Base-by-base conservation (phyloP, 2,113 vertebrate genomes). In the Cyanistes caeruleus region DNA sequence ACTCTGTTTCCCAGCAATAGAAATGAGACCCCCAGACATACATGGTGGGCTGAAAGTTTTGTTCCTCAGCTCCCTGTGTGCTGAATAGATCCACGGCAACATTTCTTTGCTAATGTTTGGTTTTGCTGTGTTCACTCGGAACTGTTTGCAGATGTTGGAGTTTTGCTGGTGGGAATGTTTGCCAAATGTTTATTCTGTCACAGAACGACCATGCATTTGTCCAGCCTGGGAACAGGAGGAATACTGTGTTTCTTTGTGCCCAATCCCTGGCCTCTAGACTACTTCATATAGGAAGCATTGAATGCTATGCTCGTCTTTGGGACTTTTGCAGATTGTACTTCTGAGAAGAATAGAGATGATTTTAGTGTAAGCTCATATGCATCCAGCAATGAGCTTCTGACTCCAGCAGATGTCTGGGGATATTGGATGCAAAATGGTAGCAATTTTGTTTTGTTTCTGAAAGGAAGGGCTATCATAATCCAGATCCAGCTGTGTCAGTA, bases 371-470 rank as follows among this genome's bases (percentile, higher is more conserved):
- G 77, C 90, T 94, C 69, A 19, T 68, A 86, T 8, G 60, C 83
- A 94, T 93, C 85, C 83, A 83, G 91, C 86, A 83, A 91, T 4
- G 41, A 91, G 76, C 69, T 94, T 78, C 83, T 93, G 80, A 87
- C 73, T 95, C 89, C 58, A 76, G 76, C 93, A 96, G 92, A 90
- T 96, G 92, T 84, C 86, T 92, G 92, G 73, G 86, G 86, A 93
- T 94, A 84, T 89, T 93, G 89, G 64, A 68, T 90, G 76, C 92
- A 94, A 79, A 96, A 84, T 89, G 73, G 77, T 75, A 87, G 93
- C 92, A 92, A 81, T 96, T 96, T 93, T 88, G 69, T 87, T 96
- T 96, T 95, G 92, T 97, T 94, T 95, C 68, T 95, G 69, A 77
- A 91, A 91, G 89, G 91, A 93, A 77, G 80, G 83, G 41, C 91